These are phyloP conservation scores for Acanthosepion esculentum DNA, from an alignment of 2,888 invertebrate genomes.

Conservation along the genomic window DNA sequence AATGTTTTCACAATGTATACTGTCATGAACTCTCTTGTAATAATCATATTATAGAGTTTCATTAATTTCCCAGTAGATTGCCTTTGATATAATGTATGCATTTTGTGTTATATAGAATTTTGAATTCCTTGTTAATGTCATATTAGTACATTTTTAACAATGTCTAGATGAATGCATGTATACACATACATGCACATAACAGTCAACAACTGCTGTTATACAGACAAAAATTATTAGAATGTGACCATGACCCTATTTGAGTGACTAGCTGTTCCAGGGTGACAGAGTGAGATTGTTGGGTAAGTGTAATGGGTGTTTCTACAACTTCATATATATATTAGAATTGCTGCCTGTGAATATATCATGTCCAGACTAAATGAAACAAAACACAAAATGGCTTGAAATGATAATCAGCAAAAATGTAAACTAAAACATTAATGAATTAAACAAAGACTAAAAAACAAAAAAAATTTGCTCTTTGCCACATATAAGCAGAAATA, in stretches of 20 bases:
- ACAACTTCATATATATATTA: slow-evolving; percentile 4
- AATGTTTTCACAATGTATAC: no score
- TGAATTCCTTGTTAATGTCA: background rate
- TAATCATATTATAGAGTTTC: no score
- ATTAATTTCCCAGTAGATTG: no score
- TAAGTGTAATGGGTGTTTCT: background rate
- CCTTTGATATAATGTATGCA: no score
- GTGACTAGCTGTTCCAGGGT: background rate
- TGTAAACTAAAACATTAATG: background rate
- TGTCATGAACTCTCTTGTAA: no score
- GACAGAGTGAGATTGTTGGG: slow-evolving; percentile 25
- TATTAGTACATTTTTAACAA: background rate
- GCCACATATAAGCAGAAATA: background rate
- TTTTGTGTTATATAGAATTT: background rate
- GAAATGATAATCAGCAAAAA: slow-evolving; percentile 7
- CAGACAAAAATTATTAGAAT: background rate
- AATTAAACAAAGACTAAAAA: background rate
- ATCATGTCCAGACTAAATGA: background rate
- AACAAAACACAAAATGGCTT: background rate
- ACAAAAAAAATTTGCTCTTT: background rate
- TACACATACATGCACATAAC: background rate
- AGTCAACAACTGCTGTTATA: background rate
- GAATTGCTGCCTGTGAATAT: background rate
- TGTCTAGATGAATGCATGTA: background rate
- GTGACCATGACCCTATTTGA: slow-evolving; percentile 16